Percentiles rank a stretch among this genome's conserved stretches.
Conservation (phyloP, 1,140 invertebrate species). For the Apis florea region DNA sequence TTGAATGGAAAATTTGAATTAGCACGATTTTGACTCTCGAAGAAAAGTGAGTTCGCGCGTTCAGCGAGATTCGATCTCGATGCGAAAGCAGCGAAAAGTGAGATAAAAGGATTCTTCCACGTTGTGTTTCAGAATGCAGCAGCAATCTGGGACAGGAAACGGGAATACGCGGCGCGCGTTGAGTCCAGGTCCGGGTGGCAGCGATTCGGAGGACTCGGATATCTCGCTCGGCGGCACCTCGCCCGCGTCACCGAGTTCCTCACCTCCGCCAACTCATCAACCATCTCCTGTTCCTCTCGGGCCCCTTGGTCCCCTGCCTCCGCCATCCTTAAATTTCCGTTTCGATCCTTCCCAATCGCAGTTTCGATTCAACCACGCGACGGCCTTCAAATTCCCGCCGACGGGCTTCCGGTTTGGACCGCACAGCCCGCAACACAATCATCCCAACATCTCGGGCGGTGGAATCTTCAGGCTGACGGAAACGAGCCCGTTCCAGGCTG, state of each 20-base stretch:
- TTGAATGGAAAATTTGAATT: too few relatives aligned
- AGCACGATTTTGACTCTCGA: too few relatives aligned
- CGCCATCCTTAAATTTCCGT: conserved; percentile 76
- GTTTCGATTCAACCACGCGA: conserved; percentile 76
- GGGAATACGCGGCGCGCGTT: conserved; percentile 70
- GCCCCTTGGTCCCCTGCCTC: conserved; percentile 74
- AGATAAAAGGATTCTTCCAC: too few relatives aligned
- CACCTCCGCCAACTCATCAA: conserved; percentile 75
- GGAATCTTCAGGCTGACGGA: conserved; percentile 79
- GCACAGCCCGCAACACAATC: conserved; percentile 78
- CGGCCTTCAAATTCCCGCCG: conserved; percentile 77
- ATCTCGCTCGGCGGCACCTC: conserved; percentile 78
- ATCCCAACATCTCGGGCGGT: conserved; percentile 72
- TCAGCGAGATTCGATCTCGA: too few relatives aligned
- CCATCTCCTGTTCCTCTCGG: conserved; percentile 74
- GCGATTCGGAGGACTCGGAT: conserved; percentile 78
- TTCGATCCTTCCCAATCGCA: conserved; percentile 77
- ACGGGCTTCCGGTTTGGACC: conserved; percentile 76
- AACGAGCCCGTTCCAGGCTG: conserved; percentile 78
- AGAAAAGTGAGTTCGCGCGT: too few relatives aligned
- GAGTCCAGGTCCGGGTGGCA: conserved; percentile 76
- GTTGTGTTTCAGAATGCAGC: conserved; percentile 75
- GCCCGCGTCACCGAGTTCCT: conserved; percentile 75
- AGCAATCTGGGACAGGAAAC: conserved; percentile 76
- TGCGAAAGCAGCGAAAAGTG: too few relatives aligned